Conservation (phyloP, 2,113 vertebrate species). For the Microtus montanus region DNA sequence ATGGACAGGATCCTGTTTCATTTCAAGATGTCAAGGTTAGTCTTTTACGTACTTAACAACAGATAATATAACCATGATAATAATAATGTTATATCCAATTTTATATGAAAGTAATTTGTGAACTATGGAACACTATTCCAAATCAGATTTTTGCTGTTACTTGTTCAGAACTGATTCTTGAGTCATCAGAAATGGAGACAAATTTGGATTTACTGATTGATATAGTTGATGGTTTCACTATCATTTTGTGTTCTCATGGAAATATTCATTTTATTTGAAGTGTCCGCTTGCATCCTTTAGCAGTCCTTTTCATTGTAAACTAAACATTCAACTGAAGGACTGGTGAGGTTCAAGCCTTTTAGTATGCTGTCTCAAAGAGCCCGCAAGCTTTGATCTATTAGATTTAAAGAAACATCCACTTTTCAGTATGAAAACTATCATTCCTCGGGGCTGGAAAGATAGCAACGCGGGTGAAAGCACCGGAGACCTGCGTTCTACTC, state of each 20-base stretch:
- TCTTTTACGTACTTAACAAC: constrained; percentile 54
- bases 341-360: neutral
- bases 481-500: too few species aligned
- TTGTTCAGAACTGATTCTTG: constrained; percentile 53
- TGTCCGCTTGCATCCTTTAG: neutral
- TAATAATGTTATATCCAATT: constrained; percentile 55
- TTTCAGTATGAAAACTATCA: constrained; percentile 29
- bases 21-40: constrained; percentile 98
- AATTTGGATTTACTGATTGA: constrained; percentile 22
- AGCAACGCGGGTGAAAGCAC: too few species aligned
- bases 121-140: constrained; percentile 1
- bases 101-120: constrained; percentile 48
- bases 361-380: neutral
- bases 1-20: constrained; percentile 96
- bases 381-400: neutral
- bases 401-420: neutral
- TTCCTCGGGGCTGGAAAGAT: neutral
- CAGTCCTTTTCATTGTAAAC: neutral
- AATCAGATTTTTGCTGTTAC: constrained; percentile 51
- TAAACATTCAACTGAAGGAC: constrained; percentile 3
- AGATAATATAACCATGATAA: neutral
- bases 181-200: constrained; percentile 31
- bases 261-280: neutral
- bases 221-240: constrained; percentile 54
- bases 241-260: constrained; percentile 48